Conservation (phyloP, 53 echinoderm and acorn worm genomes). For the Holothuria scabra region DNA sequence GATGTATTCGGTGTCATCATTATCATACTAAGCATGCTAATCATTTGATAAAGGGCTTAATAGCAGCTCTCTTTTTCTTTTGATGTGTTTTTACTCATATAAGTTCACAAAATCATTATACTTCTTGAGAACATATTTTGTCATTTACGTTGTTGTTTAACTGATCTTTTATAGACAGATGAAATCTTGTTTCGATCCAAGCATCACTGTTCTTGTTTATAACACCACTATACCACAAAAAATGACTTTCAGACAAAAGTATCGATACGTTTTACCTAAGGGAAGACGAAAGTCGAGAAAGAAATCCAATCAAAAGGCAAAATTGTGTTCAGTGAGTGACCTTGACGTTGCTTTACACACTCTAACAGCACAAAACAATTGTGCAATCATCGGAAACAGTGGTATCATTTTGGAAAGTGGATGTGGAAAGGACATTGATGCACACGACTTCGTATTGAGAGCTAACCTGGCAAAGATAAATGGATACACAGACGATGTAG, state of each 20-base stretch:
- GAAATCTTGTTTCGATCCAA: slow-evolving; percentile 16
- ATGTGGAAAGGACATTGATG: slow-evolving; percentile 34
- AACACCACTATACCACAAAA: not conserved
- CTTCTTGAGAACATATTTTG: no score
- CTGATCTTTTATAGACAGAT: no score
- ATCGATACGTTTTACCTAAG: not conserved
- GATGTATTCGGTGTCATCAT: no score
- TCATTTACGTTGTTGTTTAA: no score
- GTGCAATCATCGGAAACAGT: slow-evolving; percentile 39
- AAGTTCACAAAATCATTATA: no score
- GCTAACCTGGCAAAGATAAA: slow-evolving; percentile 27
- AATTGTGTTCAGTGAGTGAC: not conserved
- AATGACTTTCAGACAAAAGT: slow-evolving; percentile 7
- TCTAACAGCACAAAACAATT: not conserved
- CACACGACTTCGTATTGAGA: slow-evolving; percentile 47
- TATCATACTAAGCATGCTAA: no score
- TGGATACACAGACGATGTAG: slow-evolving; percentile 14
- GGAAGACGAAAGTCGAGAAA: not conserved
- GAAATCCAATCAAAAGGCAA: not conserved
- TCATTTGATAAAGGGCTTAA: no score
- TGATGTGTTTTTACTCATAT: no score
- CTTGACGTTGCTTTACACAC: not conserved
- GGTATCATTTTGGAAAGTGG: slow-evolving; percentile 25
- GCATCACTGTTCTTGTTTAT: not conserved
- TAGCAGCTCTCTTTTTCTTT: no score